Evolutionary conservation across 1,140 invertebrate genomes (phyloP).

Genomic region (honey bee (Apis mellifera)): DNA sequence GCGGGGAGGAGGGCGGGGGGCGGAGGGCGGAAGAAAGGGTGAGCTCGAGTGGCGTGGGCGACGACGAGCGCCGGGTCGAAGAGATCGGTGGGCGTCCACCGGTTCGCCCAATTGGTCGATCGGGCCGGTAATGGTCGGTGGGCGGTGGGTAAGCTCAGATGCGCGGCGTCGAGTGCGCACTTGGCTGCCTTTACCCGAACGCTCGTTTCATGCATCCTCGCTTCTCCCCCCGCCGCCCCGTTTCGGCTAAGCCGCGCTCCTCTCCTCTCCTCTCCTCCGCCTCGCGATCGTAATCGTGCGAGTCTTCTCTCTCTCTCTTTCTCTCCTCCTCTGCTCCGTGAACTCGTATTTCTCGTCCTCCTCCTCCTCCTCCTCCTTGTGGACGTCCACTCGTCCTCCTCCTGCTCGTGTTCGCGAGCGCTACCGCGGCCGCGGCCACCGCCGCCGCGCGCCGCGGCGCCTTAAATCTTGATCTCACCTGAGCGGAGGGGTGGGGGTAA

Average conservation of each 20-base stretch:
- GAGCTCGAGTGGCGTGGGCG: conserved; percentile 55
- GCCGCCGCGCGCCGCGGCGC: conserved; percentile 25
- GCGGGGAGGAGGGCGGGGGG: conserved; percentile 42
- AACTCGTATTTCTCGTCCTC: conserved; percentile 3
- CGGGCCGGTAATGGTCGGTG: conserved; percentile 79
- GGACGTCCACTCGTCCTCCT: conserved; percentile 17
- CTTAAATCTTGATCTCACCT: conserved; percentile 81
- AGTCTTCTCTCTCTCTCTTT: neutral
- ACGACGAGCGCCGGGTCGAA: conserved; percentile 48
- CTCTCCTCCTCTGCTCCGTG: neutral
- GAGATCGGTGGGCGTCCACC: conserved; percentile 76
- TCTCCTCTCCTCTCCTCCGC: conserved; percentile 12
- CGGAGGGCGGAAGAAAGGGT: conserved; percentile 53
- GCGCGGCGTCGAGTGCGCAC: conserved; percentile 74
- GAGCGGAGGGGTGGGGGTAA: conserved; percentile 72
- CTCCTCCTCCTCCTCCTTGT: neutral
- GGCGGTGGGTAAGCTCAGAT: conserved; percentile 73
- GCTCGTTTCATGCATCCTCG: conserved; percentile 40
- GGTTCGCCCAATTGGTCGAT: conserved; percentile 78
- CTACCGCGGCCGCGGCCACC: neutral
- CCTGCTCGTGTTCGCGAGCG: conserved; percentile 24
- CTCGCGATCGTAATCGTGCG: conserved; percentile 43
- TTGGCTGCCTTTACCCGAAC: conserved; percentile 59
- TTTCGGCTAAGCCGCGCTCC: conserved; percentile 22
- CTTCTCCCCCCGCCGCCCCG: neutral